Base-by-base conservation (phyloP, 2,113 vertebrate species). In the Hassar affinis region DNA sequence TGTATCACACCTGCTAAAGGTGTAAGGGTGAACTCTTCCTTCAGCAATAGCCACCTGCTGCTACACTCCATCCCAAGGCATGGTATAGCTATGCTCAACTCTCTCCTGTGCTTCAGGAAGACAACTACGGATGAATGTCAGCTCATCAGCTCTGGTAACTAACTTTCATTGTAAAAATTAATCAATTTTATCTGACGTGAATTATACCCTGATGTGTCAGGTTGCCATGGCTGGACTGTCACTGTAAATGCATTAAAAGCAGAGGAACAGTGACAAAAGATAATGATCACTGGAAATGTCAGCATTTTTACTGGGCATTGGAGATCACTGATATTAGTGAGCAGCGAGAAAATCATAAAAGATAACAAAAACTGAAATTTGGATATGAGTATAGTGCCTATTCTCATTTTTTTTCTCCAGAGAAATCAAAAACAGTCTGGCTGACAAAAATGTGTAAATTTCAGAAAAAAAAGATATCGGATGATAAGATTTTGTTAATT, bases 1-100 rank as follows among this genome's bases (percentile, higher is more conserved):
- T 77, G 71, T 80, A 81, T 89, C 86, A 85, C 84, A 83, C 87
- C 84, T 86, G 83, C 84, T 86, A 83, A 76, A 90, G 35, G 83
- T 87, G 86, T 84, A 79, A 90, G 86, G 84, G 76, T 82, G 87
- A 88, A 47, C 38, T 45, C 38, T 71, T 71, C 38, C 38, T 0
- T 71, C 27, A 52, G 72, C 27, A 49, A 6, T 27, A 25, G 69
- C 1, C 87, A 88, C 85, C 87, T 88, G 86, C 86, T n/a, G 62
- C 79, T 38, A 80, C 12, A 27, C 33, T 45, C 57, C 54, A 33
- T 30, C 51, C 75, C 69, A 35, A 20, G 11, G 45, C 80, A 54
- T 78, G 80, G 25, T 69, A 77, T 56, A 54, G 75, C 35, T 78
- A 57, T 62, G 52, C 42, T 35, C 78, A 62, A 45, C 71, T 66